Evolutionary conservation across 2,888 invertebrate species (phyloP).

Genomic region (Sesia apiformis): DNA sequence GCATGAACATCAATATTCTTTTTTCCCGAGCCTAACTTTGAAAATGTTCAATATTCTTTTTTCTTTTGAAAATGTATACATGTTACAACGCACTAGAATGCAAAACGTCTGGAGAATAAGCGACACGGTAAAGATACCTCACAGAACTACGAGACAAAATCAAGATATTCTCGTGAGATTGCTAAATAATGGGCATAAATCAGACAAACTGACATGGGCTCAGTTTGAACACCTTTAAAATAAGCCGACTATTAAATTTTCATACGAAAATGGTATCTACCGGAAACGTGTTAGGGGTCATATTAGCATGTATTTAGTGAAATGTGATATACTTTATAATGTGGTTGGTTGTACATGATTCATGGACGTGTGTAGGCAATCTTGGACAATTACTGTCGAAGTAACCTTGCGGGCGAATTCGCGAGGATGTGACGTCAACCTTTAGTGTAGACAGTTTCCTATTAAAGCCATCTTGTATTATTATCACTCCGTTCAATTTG

Average conservation of each 20-base stretch:
- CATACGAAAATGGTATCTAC: not conserved
- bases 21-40: too few species aligned
- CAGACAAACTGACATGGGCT: slow-evolving; percentile 12
- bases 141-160: slow-evolving; percentile 5
- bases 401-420: slow-evolving; percentile 36
- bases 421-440: slow-evolving; percentile 35
- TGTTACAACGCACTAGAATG: too few species aligned
- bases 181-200: slow-evolving; percentile 34
- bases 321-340: not conserved
- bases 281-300: not conserved
- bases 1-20: too few species aligned
- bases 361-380: slow-evolving; percentile 44
- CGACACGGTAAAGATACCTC: not conserved
- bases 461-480: not conserved
- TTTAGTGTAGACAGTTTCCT: slow-evolving; percentile 1
- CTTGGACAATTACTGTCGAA: slow-evolving; percentile 47
- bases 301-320: not conserved
- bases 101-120: too few species aligned
- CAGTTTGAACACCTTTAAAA: not conserved
- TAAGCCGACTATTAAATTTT: not conserved
- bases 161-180: slow-evolving; percentile 13
- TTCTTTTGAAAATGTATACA: too few species aligned
- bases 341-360: slow-evolving; percentile 22
- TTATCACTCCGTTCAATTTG: not conserved
- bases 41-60: too few species aligned